These are phyloP conservation scores for Cartodere bifasciata DNA, from an alignment of 2,888 invertebrate species.

Conservation along the genomic window DNA sequence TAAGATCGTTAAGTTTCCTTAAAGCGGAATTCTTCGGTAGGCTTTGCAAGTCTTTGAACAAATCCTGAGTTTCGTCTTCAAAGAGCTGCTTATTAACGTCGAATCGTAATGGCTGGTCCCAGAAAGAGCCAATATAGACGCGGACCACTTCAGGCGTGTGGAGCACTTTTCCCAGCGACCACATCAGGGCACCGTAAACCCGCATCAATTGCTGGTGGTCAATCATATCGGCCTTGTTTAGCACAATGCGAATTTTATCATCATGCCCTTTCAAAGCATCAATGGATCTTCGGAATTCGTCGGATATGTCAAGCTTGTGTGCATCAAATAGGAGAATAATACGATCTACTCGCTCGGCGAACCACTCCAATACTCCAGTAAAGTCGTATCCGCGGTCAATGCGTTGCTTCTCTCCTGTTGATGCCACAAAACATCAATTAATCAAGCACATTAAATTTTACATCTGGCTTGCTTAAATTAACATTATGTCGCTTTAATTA, in stretches of 20 bases:
- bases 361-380: conserved; percentile 97
- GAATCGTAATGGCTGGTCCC: conserved; percentile 92
- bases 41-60: conserved; percentile 88
- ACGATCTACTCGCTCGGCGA: conserved; percentile 94
- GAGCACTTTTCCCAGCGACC: conserved; percentile 96
- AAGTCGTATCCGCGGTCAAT: conserved; percentile 92
- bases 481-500: too few species aligned
- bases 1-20: conserved; percentile 93
- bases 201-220: conserved; percentile 98
- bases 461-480: too few species aligned
- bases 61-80: conserved; percentile 90
- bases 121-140: conserved; percentile 97
- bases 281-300: conserved; percentile 94
- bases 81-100: conserved; percentile 87
- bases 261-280: conserved; percentile 92
- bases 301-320: conserved; percentile 97
- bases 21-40: conserved; percentile 92
- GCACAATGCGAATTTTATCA: conserved; percentile 93
- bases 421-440: too few species aligned
- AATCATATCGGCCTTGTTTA: conserved; percentile 98
- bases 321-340: conserved; percentile 97
- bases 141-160: conserved; percentile 98
- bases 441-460: too few species aligned
- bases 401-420: conserved; percentile 93
- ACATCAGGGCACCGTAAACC: conserved; percentile 98